Evolutionary conservation across 2,888 invertebrate genomes (phyloP).

Genomic region (Cosmia pyralina): DNA sequence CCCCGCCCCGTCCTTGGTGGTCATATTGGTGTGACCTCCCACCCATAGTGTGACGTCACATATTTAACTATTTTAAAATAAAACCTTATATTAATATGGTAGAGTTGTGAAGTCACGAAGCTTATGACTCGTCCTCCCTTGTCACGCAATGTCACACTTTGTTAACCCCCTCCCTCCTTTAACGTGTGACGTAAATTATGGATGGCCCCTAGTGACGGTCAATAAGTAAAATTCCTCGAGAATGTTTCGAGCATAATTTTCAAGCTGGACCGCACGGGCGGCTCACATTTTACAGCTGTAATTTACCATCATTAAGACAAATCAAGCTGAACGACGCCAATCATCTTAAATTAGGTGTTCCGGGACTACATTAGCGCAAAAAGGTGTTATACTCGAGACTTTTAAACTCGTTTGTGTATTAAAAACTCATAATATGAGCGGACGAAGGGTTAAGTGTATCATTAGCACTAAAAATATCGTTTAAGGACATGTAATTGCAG

Average conservation of each 20-base stretch:
- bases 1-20: too few relatives aligned
- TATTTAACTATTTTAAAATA: too few relatives aligned
- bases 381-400: constrained; percentile 83
- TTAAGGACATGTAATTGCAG: constrained; percentile 74
- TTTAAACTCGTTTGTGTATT: constrained; percentile 75
- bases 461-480: constrained; percentile 78
- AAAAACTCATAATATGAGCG: constrained; percentile 75
- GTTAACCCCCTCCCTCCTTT: too few relatives aligned
- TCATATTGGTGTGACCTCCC: too few relatives aligned
- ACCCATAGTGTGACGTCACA: too few relatives aligned
- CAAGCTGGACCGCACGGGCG: constrained; percentile 76
- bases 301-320: constrained; percentile 87
- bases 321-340: constrained; percentile 84
- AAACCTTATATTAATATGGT: too few relatives aligned
- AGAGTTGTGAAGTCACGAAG: too few relatives aligned
- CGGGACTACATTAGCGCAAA: constrained; percentile 80
- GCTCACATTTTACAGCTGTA: constrained; percentile 77
- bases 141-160: too few relatives aligned
- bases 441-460: constrained; percentile 71
- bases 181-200: too few relatives aligned
- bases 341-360: constrained; percentile 86
- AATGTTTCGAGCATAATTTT: constrained; percentile 73
- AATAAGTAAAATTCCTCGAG: constrained; percentile 76
- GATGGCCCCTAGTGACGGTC: constrained; percentile 68
- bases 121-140: too few relatives aligned